phyloP scores from a whole-genome alignment of 1,140 invertebrate species.

The Lucilia sericata region DNA sequence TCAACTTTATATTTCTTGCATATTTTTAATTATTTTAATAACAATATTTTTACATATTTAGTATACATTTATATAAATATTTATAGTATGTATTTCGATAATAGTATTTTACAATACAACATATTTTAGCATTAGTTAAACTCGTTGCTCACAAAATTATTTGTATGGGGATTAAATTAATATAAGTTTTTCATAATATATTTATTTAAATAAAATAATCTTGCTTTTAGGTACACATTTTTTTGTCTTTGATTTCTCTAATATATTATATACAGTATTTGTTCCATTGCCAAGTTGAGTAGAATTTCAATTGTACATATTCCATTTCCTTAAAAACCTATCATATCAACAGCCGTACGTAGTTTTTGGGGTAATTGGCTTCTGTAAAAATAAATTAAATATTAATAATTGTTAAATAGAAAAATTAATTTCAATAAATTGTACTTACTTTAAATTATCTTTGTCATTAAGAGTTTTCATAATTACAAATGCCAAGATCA shows the following conservation, averaged over 20 bases:
- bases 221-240: slow-evolving; percentile 41
- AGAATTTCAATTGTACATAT: background rate
- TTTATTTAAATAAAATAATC: background rate
- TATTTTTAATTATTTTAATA: slow-evolving; percentile 2
- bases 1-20: background rate
- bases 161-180: background rate
- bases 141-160: slow-evolving; percentile 20
- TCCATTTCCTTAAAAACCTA: slow-evolving; percentile 41
- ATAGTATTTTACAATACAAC: background rate
- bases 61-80: slow-evolving; percentile 3
- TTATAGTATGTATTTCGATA: background rate
- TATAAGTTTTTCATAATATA: background rate
- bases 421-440: background rate
- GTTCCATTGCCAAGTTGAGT: slow-evolving; percentile 1
- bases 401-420: background rate
- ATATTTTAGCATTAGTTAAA: slow-evolving; percentile 1
- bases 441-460: slow-evolving; percentile 34
- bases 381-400: background rate
- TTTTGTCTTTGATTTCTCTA: background rate
- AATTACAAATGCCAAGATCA: slow-evolving; percentile 7
- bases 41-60: background rate
- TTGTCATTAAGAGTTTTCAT: slow-evolving; percentile 32
- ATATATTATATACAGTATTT: slow-evolving; percentile 24
- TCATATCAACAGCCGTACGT: background rate
- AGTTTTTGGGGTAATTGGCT: background rate